phyloP scores from a whole-genome alignment of 1,140 invertebrate species.

The Meloidogyne chitwoodi region DNA sequence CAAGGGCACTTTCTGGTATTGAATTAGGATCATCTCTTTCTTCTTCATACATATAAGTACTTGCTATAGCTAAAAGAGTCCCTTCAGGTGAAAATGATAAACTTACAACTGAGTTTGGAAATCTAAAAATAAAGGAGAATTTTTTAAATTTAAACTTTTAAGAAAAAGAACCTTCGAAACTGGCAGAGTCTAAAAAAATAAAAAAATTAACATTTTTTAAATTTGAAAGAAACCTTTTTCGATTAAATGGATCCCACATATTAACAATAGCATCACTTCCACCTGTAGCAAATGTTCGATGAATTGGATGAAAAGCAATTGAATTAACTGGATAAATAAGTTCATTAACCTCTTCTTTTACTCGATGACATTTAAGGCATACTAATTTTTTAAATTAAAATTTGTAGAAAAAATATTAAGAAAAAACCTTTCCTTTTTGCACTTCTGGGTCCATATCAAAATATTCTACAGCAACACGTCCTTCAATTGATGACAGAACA shows the following conservation, averaged over 20 bases:
- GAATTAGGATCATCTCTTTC: constrained; percentile 22
- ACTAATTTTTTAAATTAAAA: constrained; percentile 66
- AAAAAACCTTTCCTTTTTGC: constrained; percentile 95
- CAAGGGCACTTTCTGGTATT: constrained; percentile 34
- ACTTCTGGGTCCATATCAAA: constrained; percentile 88
- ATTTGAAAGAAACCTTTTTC: constrained; percentile 42
- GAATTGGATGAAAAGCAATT: constrained; percentile 88
- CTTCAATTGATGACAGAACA: constrained; percentile 78
- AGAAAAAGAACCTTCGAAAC: constrained; percentile 29
- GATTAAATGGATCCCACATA: constrained; percentile 52
- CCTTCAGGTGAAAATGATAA: constrained; percentile 38
- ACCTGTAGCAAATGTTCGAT: constrained; percentile 97
- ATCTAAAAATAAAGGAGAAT: neutral
- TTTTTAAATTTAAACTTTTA: neutral
- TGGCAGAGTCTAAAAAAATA: constrained; percentile 39
- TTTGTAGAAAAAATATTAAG: constrained; percentile 71
- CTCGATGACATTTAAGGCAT: constrained; percentile 90
- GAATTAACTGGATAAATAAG: constrained; percentile 97
- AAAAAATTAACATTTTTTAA: neutral
- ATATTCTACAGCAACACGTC: constrained; percentile 90
- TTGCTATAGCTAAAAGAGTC: constrained; percentile 31
- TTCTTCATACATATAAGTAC: constrained; percentile 42
- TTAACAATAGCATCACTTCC: constrained; percentile 64
- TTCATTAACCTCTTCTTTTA: constrained; percentile 71
- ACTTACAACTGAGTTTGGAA: constrained; percentile 35